phyloP scores from a whole-genome alignment of 2,888 invertebrate species.

The Escarpia spicata region DNA sequence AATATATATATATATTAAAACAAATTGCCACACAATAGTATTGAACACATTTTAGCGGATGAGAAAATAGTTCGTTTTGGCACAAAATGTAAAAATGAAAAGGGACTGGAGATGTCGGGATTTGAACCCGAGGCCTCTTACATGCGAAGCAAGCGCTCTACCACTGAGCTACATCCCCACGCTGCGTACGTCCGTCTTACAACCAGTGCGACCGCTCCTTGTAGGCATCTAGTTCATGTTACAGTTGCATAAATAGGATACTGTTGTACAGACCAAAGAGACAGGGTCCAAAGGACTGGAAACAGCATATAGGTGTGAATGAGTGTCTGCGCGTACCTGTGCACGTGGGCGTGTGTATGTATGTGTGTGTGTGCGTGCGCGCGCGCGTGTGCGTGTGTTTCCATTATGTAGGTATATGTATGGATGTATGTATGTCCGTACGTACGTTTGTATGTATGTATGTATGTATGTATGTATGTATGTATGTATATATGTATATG shows the following conservation, averaged over 20 bases:
- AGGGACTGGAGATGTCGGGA: conserved; percentile 78
- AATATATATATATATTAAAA: too few relatives aligned
- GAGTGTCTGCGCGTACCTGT: neutral
- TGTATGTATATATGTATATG: neutral
- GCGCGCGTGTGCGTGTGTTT: neutral
- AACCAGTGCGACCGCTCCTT: too few relatives aligned
- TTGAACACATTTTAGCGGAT: too few relatives aligned
- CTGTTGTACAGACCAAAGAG: too few relatives aligned
- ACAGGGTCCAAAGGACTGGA: too few relatives aligned
- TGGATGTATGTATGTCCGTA: neutral
- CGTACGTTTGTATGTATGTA: neutral
- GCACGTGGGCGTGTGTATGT: neutral
- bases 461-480: neutral
- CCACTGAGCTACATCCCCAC: conserved; percentile 95
- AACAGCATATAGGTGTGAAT: neutral
- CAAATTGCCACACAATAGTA: too few relatives aligned
- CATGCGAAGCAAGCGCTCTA: conserved; percentile 99
- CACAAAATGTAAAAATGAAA: too few relatives aligned
- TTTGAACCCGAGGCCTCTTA: conserved; percentile 99
- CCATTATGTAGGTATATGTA: neutral
- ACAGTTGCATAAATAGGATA: too few relatives aligned
- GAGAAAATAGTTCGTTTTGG: too few relatives aligned
- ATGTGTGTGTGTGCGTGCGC: neutral
- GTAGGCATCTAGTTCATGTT: too few relatives aligned
- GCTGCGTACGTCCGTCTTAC: too few relatives aligned